Base-by-base conservation (phyloP, 2,113 vertebrate species). In the Sakesphorus luctuosus region DNA sequence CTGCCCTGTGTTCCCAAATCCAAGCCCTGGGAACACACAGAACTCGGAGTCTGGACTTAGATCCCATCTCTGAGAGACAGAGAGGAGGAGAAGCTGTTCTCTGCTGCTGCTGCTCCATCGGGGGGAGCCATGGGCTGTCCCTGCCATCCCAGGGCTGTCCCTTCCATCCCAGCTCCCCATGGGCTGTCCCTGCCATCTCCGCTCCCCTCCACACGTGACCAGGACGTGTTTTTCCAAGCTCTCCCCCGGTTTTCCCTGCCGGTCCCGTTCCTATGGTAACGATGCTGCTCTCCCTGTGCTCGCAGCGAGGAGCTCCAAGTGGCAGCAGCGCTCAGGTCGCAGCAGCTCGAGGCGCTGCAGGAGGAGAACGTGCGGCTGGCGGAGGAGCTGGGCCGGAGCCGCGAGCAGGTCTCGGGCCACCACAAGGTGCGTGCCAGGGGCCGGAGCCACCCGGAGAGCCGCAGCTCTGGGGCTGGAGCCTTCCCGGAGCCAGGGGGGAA, bases 281-380 rank as follows among this genome's bases (percentile, higher is more conserved):
- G 74, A 86, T 97, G 97, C 95, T 88, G 97, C 95, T 88, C 92
- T 97, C 96, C 89, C 96, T 97, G 97, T 98, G 96, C 97, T 97
- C 94, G 25, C 97, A 99, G 99, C 96, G 98, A 99, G 97, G 98
- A 97, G 75, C 98, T 99, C 86, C 99, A 98, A 98, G 98, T 98
- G 97, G 98, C 97, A 24, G 97, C 97, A 33, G 98, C 98, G 96
- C 98, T 98, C 94, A 98, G 98, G 97, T 98, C 98, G 46, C 98
- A 98, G 96, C 98, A 98, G 94, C 98, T 99, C 47, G 98, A 98
- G 36, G 97, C 89, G 24, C 94, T 99, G 96, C 98, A 98, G 88
- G 98, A 99, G 82, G 98, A 99, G 96, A 99, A 99, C 95, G 86
- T 97, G 80, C 98, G 98, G 98, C 98, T 99, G 98, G 97, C 97